These are phyloP conservation scores for Stegostoma tigrinum DNA, from an alignment of 2,113 vertebrate species.

Conservation along the genomic window DNA sequence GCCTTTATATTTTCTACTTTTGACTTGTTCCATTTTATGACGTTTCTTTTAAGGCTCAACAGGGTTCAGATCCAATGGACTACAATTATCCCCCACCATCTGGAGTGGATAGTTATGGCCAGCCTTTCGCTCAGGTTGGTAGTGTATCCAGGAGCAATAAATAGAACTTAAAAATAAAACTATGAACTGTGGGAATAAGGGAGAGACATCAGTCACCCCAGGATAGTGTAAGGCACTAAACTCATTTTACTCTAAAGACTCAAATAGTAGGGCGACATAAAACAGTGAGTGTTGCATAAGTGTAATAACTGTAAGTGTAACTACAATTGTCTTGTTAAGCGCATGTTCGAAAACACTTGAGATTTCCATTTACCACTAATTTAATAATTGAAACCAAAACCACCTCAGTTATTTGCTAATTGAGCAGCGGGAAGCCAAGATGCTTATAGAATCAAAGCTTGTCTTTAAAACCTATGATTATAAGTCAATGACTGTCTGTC, in stretches of 20 bases:
- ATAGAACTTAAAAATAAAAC: not conserved
- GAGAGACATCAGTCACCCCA: not conserved
- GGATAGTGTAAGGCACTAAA: not conserved
- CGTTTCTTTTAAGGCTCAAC: slow-evolving; percentile 62
- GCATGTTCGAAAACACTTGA: not conserved
- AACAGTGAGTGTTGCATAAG: not conserved
- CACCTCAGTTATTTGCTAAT: not conserved
- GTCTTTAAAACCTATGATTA: not conserved
- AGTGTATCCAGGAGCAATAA: not conserved
- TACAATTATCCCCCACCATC: slow-evolving; percentile 78
- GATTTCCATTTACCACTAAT: not conserved
- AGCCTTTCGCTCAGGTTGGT: slow-evolving; percentile 74
- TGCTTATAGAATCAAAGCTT: not conserved
- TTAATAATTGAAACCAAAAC: not conserved
- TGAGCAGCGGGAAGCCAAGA: too few relatives aligned
- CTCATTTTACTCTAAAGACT: not conserved
- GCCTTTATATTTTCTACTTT: not conserved
- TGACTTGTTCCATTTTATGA: not conserved
- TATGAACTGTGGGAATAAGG: not conserved
- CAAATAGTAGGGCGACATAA: not conserved
- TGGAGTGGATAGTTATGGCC: slow-evolving; percentile 72
- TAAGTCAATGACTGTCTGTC: not conserved
- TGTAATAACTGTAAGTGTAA: not conserved
- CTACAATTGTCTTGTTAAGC: not conserved
- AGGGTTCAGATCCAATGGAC: slow-evolving; percentile 76